Evolutionary conservation across 2,113 vertebrate species (phyloP).

Genomic region (Bos javanicus): DNA sequence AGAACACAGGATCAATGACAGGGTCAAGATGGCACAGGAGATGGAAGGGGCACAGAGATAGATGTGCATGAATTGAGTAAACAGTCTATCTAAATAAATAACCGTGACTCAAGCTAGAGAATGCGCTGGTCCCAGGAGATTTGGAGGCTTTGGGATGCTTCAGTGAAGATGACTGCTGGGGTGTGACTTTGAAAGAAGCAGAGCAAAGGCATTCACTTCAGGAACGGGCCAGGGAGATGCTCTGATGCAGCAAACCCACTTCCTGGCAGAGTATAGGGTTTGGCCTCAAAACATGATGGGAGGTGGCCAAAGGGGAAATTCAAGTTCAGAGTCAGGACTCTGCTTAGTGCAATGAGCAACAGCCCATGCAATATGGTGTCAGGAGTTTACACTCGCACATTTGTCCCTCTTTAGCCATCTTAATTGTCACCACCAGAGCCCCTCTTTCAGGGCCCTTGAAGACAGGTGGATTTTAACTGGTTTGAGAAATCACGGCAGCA

Average conservation of each 20-base stretch:
- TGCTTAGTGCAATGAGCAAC: not conserved
- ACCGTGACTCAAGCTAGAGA: not conserved
- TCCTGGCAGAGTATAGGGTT: not conserved
- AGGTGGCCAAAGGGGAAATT: not conserved
- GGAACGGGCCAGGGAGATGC: not conserved
- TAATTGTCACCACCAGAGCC: not conserved
- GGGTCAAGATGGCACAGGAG: not conserved
- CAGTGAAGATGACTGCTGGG: not conserved
- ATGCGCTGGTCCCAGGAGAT: accelerated
- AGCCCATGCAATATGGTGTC: accelerated
- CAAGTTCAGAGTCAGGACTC: not conserved
- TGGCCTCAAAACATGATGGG: not conserved
- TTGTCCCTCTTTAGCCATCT: not conserved
- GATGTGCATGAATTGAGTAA: not conserved
- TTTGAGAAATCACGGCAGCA: not conserved
- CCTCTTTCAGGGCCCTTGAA: not conserved
- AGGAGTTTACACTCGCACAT: not conserved
- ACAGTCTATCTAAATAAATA: not conserved
- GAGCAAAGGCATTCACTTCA: not conserved
- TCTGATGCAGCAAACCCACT: not conserved
- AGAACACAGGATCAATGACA: not conserved
- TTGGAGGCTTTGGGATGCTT: not conserved
- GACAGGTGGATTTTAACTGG: not conserved
- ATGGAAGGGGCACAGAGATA: not conserved
- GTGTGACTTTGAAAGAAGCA: not conserved